Conservation (phyloP, 2,888 invertebrate genomes). For the Acanthosepion lycidas region DNA sequence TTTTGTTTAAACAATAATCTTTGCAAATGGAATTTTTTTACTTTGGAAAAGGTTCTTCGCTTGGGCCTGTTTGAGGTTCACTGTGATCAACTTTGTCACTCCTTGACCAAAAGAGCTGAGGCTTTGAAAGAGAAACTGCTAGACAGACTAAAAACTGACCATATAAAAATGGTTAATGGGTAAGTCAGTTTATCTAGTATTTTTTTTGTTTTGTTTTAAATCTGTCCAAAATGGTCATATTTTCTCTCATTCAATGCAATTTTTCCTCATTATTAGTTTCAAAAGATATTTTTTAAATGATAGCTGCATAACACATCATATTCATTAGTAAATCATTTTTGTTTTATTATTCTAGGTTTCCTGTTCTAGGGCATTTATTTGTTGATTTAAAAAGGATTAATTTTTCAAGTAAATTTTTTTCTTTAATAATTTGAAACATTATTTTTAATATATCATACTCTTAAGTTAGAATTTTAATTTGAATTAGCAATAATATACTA, state of each 20-base stretch:
- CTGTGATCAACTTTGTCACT: conserved; percentile 84
- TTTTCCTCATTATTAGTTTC: not conserved
- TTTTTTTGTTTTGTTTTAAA: not conserved
- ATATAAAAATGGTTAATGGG: conserved; percentile 85
- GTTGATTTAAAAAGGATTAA: too few species aligned
- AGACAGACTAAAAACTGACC: conserved; percentile 84
- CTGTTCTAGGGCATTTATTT: not conserved
- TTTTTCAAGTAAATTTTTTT: too few species aligned
- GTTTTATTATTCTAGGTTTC: not conserved
- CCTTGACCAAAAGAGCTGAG: conserved; percentile 82
- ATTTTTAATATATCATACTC: too few species aligned
- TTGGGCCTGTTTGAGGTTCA: conserved; percentile 91
- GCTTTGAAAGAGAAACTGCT: conserved; percentile 83
- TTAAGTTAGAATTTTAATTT: too few species aligned
- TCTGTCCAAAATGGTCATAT: not conserved
- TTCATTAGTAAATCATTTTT: too few species aligned
- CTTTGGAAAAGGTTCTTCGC: conserved; percentile 78
- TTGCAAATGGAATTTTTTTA: not conserved
- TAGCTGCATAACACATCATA: not conserved
- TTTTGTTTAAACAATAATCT: not conserved
- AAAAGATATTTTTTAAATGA: not conserved
- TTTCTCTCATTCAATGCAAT: not conserved
- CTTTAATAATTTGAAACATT: too few species aligned
- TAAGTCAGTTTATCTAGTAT: conserved; percentile 76
- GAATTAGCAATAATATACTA: too few species aligned